Evolutionary conservation across 1,140 invertebrate species (phyloP).

Genomic region (Diabrotica virgifera): DNA sequence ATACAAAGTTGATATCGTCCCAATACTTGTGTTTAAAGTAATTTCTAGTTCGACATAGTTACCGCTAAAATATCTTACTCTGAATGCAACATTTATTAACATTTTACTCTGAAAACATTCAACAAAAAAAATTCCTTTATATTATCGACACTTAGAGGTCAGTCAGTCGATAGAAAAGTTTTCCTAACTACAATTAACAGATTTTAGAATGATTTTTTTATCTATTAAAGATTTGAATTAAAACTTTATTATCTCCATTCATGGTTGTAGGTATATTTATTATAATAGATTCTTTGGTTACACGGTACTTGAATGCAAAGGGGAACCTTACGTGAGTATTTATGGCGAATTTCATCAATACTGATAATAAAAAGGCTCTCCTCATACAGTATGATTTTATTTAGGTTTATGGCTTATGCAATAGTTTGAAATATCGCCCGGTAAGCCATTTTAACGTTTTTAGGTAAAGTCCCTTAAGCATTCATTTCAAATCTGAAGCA

Average conservation of each 20-base stretch:
- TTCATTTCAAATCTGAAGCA: slow-evolving; percentile 28
- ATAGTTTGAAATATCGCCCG: too few relatives aligned
- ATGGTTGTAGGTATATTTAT: background rate
- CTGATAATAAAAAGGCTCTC: background rate
- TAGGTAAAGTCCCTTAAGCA: slow-evolving; percentile 2
- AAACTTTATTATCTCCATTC: slow-evolving; percentile 2
- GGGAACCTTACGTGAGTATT: slow-evolving; percentile 1
- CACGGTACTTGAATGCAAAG: background rate
- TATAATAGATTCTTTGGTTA: slow-evolving; percentile 1
- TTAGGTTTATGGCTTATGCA: too few relatives aligned
- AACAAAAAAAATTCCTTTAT: slow-evolving; percentile 2
- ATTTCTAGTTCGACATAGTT: background rate
- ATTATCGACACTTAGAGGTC: slow-evolving; percentile 15
- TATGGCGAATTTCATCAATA: slow-evolving; percentile 16
- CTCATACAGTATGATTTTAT: too few relatives aligned
- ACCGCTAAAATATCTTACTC: slow-evolving; percentile 8
- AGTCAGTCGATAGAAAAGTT: slow-evolving; percentile 14
- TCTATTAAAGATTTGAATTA: background rate
- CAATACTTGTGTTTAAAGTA: background rate
- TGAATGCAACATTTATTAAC: slow-evolving; percentile 14
- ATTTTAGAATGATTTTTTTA: slow-evolving; percentile 15
- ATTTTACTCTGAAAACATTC: background rate
- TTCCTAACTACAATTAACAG: slow-evolving; percentile 7
- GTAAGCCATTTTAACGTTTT: too few relatives aligned
- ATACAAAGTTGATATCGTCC: background rate